Percentiles rank a stretch among this genome's conserved stretches.
Conservation (phyloP, 2,113 vertebrate species). For the Colius striatus region DNA sequence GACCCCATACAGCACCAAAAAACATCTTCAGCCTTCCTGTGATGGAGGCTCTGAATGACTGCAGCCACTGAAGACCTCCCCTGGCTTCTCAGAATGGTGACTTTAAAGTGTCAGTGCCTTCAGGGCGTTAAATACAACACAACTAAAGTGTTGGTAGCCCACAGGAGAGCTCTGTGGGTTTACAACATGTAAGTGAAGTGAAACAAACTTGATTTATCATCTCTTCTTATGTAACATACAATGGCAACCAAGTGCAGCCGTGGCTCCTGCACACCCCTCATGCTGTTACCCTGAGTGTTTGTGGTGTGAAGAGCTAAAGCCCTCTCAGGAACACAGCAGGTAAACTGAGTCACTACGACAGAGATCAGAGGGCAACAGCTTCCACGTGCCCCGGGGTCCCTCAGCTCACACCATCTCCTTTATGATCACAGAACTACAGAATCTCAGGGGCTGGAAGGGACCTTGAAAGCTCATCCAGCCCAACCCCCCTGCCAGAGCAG, state of each 20-base stretch:
- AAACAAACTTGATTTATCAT: background rate
- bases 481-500: no score
- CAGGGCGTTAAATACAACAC: background rate
- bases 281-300: background rate
- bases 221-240: background rate
- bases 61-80: background rate
- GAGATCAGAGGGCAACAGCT: background rate
- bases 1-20: background rate
- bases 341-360: background rate
- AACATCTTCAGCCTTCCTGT: accelerated
- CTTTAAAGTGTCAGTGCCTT: background rate
- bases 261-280: background rate
- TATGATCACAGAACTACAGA: no score
- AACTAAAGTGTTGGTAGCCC: background rate
- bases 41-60: background rate
- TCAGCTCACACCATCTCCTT: background rate
- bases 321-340: background rate
- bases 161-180: background rate
- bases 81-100: background rate
- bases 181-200: background rate
- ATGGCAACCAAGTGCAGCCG: background rate
- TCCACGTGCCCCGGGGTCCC: background rate
- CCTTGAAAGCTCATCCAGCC: no score
- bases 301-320: background rate
- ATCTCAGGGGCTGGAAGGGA: no score